Base-by-base conservation (phyloP, 2,113 vertebrate genomes). In the Epinephelus fuscoguttatus region DNA sequence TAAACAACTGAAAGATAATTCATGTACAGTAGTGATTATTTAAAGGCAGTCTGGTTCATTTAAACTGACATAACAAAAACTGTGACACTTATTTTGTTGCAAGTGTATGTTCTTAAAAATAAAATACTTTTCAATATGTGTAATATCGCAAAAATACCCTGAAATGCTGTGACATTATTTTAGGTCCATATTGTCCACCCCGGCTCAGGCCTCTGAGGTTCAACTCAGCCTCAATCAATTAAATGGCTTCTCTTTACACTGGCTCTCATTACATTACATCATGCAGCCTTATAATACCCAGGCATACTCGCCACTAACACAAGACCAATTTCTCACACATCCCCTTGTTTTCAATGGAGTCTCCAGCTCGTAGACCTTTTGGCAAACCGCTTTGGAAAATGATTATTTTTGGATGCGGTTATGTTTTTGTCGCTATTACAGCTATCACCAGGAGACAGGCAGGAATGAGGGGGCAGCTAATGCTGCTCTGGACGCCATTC, bases 341-440 rank as follows among this genome's bases (percentile, higher is more conserved):
- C 56, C 49, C 50, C 62, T 60, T 79, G 72, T 82, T 91, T 90
- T 78, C 53, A 82, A 25, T 59, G 55, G 64, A 86, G 81, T 60
- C 62, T 86, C 52, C 27, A 78, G 79, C 69, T 80, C 49, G 59
- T 55, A 82, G 84, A 93, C 78, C 80, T 42, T 92, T 91, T 90
- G 87, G 86, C 75, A 75, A 79, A 79, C 63, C 30, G 75, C 80
- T 76, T 82, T 67, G 81, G 84, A 85, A 87, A 82, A 87, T 77
- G 70, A 86, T 93, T 94, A 91, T 94, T 94, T 94, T 93, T 92
- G 94, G 92, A 93, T 74, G 75, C 3, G 23, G 73, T 75, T 84
- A 50, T 94, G 86, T 92, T 95, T 23, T 94, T 60, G 77, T 87
- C 78, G 52, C 81, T 37, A 82, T 92, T 91, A 88, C 23, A 75